Base-by-base conservation (phyloP, 1,140 invertebrate genomes). In the Formica exsecta region DNA sequence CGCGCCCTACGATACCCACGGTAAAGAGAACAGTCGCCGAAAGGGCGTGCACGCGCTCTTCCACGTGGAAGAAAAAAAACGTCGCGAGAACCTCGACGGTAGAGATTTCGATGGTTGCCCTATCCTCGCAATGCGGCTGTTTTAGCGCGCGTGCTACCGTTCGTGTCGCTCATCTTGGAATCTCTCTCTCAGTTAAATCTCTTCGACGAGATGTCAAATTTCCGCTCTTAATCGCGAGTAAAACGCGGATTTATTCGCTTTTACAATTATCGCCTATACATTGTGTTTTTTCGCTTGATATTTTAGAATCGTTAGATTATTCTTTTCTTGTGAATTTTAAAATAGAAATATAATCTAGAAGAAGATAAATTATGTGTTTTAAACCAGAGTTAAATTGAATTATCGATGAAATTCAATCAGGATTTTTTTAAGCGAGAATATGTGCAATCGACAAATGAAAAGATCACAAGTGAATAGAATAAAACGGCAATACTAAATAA, bases 31-130 rank as follows among this genome's bases (percentile, higher is more conserved):
- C 77, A 81, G 25, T 83, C 38, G 66, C 48, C 54, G n/a, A 83
- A 83, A 73, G 62, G 70, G 66, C 85, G 85, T 83, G 77, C 77
- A 70, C 66, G 79, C 54, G 68, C 38, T 44, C 22, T 38, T 71
- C 19, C 25, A 36, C 5, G 25, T 44, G 65, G 11, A 81, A 19
- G 19, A 48, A 71, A 61, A 48, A 62, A 29, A 44, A 2, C n/a
- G 8, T 57, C 19, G 51, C 48, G 25, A 22, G 68, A 73, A 71
- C 0, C 25, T 44, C 36, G 66, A 16, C 36, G 36, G 36, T 36
- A 61, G 79, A 81, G 79, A 81, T 73, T 81, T 73, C 79, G 79
- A 73, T n/a, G 54, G 36, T 71, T 22, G 62, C 2, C 32, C 38
- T n/a, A 41, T 59, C 5, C n/a, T 54, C 6, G 36, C 51, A 11